Percentiles rank a stretch among this genome's conserved stretches.
These are phyloP conservation scores for Lanius collurio DNA, from an alignment of 2,113 vertebrate species.

Conservation along the genomic window DNA sequence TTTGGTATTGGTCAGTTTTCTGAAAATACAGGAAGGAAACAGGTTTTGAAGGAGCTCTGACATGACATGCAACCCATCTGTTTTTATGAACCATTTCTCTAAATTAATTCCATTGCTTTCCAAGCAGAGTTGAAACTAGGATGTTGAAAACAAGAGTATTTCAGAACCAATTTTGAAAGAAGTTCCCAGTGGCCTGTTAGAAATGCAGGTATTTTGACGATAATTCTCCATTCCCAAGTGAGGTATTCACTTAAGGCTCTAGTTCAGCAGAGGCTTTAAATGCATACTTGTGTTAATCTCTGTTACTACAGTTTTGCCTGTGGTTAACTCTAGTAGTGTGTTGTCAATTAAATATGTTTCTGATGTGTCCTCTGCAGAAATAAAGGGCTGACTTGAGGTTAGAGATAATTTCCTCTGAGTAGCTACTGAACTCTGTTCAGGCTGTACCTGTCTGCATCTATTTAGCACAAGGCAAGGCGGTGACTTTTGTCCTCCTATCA, in stretches of 20 bases:
- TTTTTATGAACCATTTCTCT: constrained; percentile 21
- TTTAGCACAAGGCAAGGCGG: neutral
- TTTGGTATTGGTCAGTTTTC: neutral
- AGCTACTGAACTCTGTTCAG: neutral
- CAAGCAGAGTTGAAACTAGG: neutral
- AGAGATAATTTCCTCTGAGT: neutral
- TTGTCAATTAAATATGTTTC: constrained; percentile 21
- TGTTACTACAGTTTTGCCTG: neutral
- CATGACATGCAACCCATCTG: neutral
- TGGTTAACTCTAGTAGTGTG: constrained; percentile 19
- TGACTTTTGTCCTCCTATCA: neutral
- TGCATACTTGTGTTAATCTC: neutral
- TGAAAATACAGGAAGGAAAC: neutral
- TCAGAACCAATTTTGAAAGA: neutral
- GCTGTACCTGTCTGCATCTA: neutral
- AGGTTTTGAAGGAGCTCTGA: neutral
- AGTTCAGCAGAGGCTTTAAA: neutral
- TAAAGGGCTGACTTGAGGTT: constrained; percentile 15
- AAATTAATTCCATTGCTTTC: constrained; percentile 32
- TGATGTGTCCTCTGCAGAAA: constrained; percentile 24
- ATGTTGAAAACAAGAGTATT: constrained; percentile 28
- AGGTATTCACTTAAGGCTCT: neutral
- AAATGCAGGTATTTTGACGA: neutral
- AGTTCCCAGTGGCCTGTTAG: neutral
- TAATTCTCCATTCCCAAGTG: neutral